Percentiles rank a stretch among this genome's conserved stretches.
Evolutionary conservation across 1,140 invertebrate genomes (phyloP).

Genomic region (Euwallacea fornicatus): DNA sequence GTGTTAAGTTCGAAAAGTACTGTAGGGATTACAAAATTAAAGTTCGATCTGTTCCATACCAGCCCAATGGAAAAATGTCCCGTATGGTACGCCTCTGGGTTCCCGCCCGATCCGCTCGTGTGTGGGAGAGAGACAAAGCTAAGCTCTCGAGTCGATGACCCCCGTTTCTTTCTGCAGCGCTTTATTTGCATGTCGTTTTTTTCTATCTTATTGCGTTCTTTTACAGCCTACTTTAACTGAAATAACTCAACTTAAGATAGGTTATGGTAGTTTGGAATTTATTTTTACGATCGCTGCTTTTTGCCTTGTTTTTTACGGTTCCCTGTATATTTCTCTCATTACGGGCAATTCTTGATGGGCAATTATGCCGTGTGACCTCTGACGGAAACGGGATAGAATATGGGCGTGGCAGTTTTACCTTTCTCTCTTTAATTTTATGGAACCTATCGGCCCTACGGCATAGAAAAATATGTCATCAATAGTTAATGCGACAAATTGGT

Average conservation of each 20-base stretch:
- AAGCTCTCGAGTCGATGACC: conserved; percentile 48
- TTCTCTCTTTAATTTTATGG: no score
- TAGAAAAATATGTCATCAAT: no score
- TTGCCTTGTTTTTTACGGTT: conserved; percentile 6
- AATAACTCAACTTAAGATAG: conserved; percentile 54
- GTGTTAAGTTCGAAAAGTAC: not conserved
- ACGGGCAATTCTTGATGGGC: no score
- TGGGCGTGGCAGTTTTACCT: no score
- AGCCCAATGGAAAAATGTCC: no score
- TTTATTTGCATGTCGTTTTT: conserved; percentile 55
- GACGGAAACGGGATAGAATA: no score
- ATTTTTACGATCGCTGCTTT: conserved; percentile 39
- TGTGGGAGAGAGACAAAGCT: conserved; percentile 43
- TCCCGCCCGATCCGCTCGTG: conserved; percentile 34
- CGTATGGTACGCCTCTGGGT: conserved; percentile 35
- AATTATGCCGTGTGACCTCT: no score
- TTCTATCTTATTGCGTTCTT: conserved; percentile 54
- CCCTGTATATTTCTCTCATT: not conserved
- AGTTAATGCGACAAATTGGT: no score
- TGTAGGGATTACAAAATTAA: not conserved
- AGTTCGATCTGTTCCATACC: no score
- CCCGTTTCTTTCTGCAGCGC: conserved; percentile 53
- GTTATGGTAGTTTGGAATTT: conserved; percentile 50
- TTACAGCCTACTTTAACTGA: conserved; percentile 55
- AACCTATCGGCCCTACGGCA: no score